Base-by-base conservation (phyloP, 2,797 vertebrate genomes). In the Dermochelys coriacea region DNA sequence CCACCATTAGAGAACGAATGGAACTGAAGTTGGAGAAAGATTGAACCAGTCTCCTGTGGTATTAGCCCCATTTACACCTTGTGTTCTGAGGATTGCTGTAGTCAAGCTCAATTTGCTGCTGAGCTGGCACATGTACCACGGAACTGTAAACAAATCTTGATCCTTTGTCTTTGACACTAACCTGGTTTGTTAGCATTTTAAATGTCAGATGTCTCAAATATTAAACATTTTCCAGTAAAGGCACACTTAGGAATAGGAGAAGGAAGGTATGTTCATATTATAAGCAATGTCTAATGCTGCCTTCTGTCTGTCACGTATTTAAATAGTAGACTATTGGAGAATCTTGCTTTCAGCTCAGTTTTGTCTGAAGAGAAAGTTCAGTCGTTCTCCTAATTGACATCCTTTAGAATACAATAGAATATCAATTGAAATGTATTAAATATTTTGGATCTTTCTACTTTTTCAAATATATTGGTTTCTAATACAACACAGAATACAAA, bases 261-360 rank as follows among this genome's bases (percentile, higher is more conserved):
- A 85, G 74, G 55, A 45, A 49, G 51, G 10, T 54, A 23, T 1
- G 59, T 51, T 34, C 6, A 2, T 0, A 0, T 85, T 84, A 37
- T 25, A 59, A 59, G 7, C 12, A 21, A 14, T 10, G 83, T 85
- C 29, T 80, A 74, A 49, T 87, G 68, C 51, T 88, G 80, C 49
- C 61, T 75, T 50, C 55, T 79, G 55, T 21, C 83, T 82, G 88
- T 4, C 50, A 74, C 81, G 14, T 50, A 29, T 95, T 94, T 93
- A 84, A 93, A 87, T 94, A 12, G 64, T 86, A 94, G 88, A 84
- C 82, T 57, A 54, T 88, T 6, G 2, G 93, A 96, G 92, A 93
- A 61, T 95, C 83, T 93, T 91, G 87, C 91, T 96, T 23, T 31
- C 90, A 91, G 87, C 79, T 94, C 85, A 84, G 61, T 94, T 93